A percentile compares a stretch with the other conserved stretches of the same genome.
Evolutionary conservation across 2,888 invertebrate genomes (phyloP).

Genomic region (Azorinus chamasolen): DNA sequence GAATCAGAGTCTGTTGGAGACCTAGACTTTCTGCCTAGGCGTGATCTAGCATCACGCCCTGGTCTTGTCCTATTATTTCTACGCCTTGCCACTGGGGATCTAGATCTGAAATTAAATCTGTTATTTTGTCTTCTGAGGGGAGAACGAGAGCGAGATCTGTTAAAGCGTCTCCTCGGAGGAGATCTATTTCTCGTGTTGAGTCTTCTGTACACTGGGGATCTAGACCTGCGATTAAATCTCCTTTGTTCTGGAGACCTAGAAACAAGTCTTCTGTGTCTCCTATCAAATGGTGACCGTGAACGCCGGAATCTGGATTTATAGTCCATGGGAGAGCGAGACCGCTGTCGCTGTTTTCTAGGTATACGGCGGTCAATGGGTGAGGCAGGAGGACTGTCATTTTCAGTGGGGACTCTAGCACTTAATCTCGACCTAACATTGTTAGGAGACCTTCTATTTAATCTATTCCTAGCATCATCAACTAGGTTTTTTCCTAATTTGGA

Average conservation of each 20-base stretch:
- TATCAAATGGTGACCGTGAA: constrained; percentile 26
- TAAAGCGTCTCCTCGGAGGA: constrained; percentile 29
- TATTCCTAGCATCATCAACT: constrained; percentile 6
- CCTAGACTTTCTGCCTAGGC: constrained; percentile 53
- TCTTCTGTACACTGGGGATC: constrained; percentile 38
- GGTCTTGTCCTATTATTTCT: constrained; percentile 19
- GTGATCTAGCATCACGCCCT: constrained; percentile 50
- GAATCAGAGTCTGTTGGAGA: constrained; percentile 52
- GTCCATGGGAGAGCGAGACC: constrained; percentile 39
- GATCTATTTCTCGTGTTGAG: constrained; percentile 1
- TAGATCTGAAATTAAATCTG: constrained; percentile 10
- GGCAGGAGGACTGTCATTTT: constrained; percentile 19
- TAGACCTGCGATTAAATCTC: constrained; percentile 19
- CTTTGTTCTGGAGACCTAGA: constrained; percentile 39
- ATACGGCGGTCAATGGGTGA: constrained; percentile 10
- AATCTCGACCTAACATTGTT: constrained; percentile 54
- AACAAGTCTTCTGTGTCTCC: constrained; percentile 11
- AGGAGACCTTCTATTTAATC: constrained; percentile 18
- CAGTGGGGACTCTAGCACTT: constrained; percentile 45
- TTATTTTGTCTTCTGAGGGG: constrained; percentile 8
- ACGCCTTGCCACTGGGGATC: constrained; percentile 17
- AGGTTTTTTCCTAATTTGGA: constrained; percentile 30
- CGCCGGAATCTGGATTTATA: constrained; percentile 9
- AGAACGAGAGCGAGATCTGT: constrained; percentile 46
- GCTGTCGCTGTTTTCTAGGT: constrained; percentile 20